A percentile compares a stretch with the other conserved stretches of the same genome.
phyloP scores from a whole-genome alignment of 92 coral and sea anemone species.

The Hydrozoanthus gracilis region DNA sequence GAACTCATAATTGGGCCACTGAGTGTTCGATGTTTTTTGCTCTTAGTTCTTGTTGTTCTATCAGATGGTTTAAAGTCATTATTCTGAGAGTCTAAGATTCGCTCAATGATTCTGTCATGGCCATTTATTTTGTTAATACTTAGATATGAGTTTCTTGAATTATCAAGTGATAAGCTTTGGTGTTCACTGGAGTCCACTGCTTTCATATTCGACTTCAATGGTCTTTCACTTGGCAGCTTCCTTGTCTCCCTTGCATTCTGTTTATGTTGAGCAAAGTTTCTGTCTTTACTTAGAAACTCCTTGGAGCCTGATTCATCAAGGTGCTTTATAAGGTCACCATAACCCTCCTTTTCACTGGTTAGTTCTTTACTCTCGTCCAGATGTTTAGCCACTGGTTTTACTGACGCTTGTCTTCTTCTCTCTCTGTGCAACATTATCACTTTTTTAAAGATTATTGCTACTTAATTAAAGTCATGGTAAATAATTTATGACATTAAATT shows the following conservation, averaged over 20 bases:
- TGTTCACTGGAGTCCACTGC: neutral
- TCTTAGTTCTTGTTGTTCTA: conserved; percentile 19
- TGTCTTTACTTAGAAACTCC: neutral
- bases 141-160: neutral
- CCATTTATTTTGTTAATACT: neutral
- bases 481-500: too few relatives aligned
- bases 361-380: conserved; percentile 21
- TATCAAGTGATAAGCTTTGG: neutral
- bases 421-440: conserved; percentile 10
- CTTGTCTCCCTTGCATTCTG: neutral
- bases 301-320: conserved; percentile 61
- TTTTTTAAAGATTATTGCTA: too few relatives aligned
- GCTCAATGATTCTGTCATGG: neutral
- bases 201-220: neutral
- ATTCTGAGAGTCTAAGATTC: neutral
- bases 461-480: too few relatives aligned
- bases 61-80: neutral
- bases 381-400: conserved; percentile 35
- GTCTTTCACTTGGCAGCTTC: neutral
- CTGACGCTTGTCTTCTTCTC: conserved; percentile 41
- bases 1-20: conserved; percentile 45
- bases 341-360: conserved; percentile 54
- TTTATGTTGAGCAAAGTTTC: neutral
- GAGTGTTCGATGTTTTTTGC: conserved; percentile 5
- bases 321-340: conserved; percentile 65